Evolutionary conservation across 64 coral and sea anemone species (phyloP).

Genomic region (Montipora foliosa): DNA sequence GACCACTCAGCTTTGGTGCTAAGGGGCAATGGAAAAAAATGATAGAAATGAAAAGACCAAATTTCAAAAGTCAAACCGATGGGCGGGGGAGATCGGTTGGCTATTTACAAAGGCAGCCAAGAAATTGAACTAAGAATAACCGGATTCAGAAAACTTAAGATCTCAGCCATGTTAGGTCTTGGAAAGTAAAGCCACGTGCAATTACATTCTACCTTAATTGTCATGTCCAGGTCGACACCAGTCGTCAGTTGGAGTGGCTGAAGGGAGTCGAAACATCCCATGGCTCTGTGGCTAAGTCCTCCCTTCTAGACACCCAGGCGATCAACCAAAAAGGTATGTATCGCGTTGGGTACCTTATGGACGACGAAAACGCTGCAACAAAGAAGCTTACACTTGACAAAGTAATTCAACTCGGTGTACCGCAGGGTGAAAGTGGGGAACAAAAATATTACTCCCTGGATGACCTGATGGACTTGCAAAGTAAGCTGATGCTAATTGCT

Average conservation of each 20-base stretch:
- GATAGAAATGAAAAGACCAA: too few relatives aligned
- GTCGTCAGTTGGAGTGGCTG: constrained; percentile 83
- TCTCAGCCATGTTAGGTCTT: not conserved
- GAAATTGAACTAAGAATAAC: too few relatives aligned
- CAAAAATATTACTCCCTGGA: constrained; percentile 32
- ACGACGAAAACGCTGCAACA: not conserved
- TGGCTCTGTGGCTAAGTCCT: constrained; percentile 88
- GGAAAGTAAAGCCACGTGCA: not conserved
- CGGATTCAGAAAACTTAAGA: too few relatives aligned
- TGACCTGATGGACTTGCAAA: constrained; percentile 66
- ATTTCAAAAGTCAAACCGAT: too few relatives aligned
- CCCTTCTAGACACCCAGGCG: constrained; percentile 61
- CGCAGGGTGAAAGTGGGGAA: not conserved
- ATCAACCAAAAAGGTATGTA: constrained; percentile 75
- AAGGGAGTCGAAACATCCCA: constrained; percentile 81
- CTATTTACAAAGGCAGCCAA: too few relatives aligned
- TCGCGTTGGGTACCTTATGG: constrained; percentile 41
- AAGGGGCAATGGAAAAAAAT: too few relatives aligned
- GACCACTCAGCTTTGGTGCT: too few relatives aligned
- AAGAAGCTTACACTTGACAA: not conserved
- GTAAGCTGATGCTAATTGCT: constrained; percentile 76
- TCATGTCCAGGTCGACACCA: constrained; percentile 64
- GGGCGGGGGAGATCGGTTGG: too few relatives aligned
- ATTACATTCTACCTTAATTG: not conserved
- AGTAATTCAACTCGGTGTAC: not conserved